These are phyloP conservation scores for Mythimna vitellina DNA, from an alignment of 2,888 invertebrate species.

Conservation along the genomic window DNA sequence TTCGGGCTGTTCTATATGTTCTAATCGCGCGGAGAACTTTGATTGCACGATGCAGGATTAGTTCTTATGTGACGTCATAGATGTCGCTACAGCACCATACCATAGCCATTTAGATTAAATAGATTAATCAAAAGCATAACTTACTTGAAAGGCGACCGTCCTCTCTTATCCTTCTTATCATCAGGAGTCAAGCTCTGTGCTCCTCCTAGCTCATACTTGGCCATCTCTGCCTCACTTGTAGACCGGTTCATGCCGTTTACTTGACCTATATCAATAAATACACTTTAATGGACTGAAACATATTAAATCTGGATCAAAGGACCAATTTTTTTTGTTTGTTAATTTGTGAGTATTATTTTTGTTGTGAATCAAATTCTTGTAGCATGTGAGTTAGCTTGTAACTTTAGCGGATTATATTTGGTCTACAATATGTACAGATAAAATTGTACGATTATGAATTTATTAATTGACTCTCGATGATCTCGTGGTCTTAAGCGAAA, in stretches of 20 bases:
- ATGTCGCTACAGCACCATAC: too few species aligned
- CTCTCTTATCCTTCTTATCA: constrained; percentile 94
- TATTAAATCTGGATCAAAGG: constrained; percentile 3
- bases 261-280: constrained; percentile 72
- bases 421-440: not conserved
- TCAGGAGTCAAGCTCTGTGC: constrained; percentile 83
- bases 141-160: constrained; percentile 97
- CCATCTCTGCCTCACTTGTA: constrained; percentile 94
- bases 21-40: too few species aligned
- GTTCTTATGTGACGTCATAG: too few species aligned
- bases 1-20: too few species aligned
- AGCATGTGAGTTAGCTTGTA: constrained; percentile 1
- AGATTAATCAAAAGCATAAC: constrained; percentile 32
- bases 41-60: too few species aligned
- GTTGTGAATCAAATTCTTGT: constrained; percentile 6
- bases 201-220: constrained; percentile 91
- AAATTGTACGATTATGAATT: not conserved
- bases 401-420: not conserved
- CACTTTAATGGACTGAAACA: not conserved
- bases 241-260: constrained; percentile 92
- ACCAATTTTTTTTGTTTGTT: constrained; percentile 18
- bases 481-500: too few species aligned
- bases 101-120: too few species aligned
- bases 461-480: not conserved
- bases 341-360: not conserved